These are phyloP conservation scores for Oreortyx pictus DNA, from an alignment of 2,797 vertebrate species.

Conservation along the genomic window DNA sequence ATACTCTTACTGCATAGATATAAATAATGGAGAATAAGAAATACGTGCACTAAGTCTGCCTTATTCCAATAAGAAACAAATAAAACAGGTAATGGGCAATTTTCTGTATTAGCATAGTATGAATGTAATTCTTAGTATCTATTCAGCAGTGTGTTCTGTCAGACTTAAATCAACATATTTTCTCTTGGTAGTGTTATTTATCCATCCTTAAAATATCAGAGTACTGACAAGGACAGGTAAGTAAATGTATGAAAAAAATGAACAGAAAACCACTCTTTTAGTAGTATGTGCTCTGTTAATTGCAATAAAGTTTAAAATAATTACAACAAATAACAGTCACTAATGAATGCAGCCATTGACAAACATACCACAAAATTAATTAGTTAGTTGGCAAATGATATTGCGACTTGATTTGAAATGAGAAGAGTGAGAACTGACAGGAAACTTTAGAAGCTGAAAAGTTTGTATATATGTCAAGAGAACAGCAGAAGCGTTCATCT, in stretches of 20 bases:
- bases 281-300: constrained; percentile 73
- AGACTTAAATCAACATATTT: constrained; percentile 4
- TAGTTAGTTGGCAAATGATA: constrained; percentile 78
- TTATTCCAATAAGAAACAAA: background rate
- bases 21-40: background rate
- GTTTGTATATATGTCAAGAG: constrained; percentile 16
- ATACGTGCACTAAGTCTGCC: background rate
- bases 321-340: constrained; percentile 77
- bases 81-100: background rate
- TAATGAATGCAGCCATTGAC: constrained; percentile 71
- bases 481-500: constrained; percentile 28
- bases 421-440: constrained; percentile 35
- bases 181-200: background rate
- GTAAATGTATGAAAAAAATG: background rate
- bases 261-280: constrained; percentile 6
- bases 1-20: background rate
- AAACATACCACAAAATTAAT: constrained; percentile 82
- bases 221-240: background rate
- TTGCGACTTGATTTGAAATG: constrained; percentile 44
- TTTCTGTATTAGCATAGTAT: background rate
- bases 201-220: background rate
- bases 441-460: constrained; percentile 34
- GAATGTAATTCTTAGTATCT: background rate
- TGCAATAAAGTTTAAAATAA: constrained; percentile 74
- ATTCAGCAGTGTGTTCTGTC: background rate